Evolutionary conservation across 2,888 invertebrate genomes (phyloP), one percentile per base, ranked within the genome.

Genomic region (Meloe dianella): DNA sequence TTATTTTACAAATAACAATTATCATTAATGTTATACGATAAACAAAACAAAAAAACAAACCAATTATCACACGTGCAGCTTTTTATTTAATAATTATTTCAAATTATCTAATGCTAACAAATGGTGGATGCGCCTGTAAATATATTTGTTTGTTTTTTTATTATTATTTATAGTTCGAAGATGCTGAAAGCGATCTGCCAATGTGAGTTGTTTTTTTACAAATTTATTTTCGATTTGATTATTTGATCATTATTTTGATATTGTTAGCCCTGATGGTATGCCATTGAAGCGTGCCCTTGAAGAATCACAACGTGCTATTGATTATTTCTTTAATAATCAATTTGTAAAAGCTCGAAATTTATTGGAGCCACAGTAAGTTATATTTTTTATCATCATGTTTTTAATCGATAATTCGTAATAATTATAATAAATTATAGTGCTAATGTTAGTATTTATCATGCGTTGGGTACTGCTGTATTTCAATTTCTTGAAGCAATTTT

Each of bases 291-390:
- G 88, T 32, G 90, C 94, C 0, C 87, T 96, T 71, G 87, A 87
- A 62, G 95, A 96, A 77, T 91, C 93, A 14, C 91, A 91, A 78
- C 83, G 87, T 61, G 95, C 96, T 0, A 90, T 97, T n/a, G 88
- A 92, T 79, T 90, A 91, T 75, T 98, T 97, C 83, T 95, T 98
- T 82, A 96, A 96, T 83, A 98, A 98, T 82, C 91, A 93, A 80
- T 93, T 97, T 74, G 86, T 89, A 12, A 91, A 93, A 78, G 97
- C 97, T 0, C 90, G 89, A 81, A 87, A 87, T 63, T 85, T 94
- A 66, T 89, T 96, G 88, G 88, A 89, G 75, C 94, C 94, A 66
- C 91, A 92, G 94, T 93, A 83, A 85, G 86, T 78, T 32, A 10
- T 29, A 29, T 29, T 29, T 29, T 29, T 32, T 32, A 32, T 30